Evolutionary conservation across 2,888 invertebrate species (phyloP).

Genomic region (Spisula subtruncata): DNA sequence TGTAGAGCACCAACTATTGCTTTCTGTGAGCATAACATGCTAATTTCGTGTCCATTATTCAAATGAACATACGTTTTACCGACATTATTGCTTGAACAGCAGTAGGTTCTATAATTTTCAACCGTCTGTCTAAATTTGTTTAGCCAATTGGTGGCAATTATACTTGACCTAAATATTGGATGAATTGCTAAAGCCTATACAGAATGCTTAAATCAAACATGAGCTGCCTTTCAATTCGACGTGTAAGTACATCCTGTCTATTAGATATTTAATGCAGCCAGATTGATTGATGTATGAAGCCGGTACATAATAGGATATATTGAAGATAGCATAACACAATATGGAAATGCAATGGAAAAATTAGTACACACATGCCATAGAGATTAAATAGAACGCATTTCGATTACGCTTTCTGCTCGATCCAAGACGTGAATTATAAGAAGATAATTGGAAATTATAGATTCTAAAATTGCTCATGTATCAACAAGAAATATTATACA

Average conservation of each 20-base stretch:
- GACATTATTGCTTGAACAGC: neutral
- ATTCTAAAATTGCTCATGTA: too few relatives aligned
- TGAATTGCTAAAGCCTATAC: neutral
- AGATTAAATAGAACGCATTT: too few relatives aligned
- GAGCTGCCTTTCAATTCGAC: neutral
- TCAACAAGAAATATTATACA: too few relatives aligned
- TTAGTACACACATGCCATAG: too few relatives aligned
- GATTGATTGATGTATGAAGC: neutral
- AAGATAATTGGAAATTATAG: too few relatives aligned
- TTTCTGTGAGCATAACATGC: neutral
- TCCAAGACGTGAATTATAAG: too few relatives aligned
- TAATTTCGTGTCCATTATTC: conserved; percentile 7
- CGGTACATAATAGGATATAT: neutral
- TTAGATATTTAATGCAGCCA: neutral
- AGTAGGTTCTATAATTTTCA: conserved; percentile 9
- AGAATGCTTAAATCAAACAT: neutral
- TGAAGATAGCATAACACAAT: neutral
- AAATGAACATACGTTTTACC: conserved; percentile 1
- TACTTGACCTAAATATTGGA: neutral
- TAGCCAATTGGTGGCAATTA: neutral
- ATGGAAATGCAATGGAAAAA: neutral
- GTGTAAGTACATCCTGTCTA: neutral
- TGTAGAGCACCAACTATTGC: neutral
- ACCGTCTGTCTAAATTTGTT: conserved; percentile 17
- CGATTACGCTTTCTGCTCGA: too few relatives aligned